Evolutionary conservation across 2,888 invertebrate species (phyloP), one percentile per base, ranked within the genome.

Genomic region (Phortica okadai): DNA sequence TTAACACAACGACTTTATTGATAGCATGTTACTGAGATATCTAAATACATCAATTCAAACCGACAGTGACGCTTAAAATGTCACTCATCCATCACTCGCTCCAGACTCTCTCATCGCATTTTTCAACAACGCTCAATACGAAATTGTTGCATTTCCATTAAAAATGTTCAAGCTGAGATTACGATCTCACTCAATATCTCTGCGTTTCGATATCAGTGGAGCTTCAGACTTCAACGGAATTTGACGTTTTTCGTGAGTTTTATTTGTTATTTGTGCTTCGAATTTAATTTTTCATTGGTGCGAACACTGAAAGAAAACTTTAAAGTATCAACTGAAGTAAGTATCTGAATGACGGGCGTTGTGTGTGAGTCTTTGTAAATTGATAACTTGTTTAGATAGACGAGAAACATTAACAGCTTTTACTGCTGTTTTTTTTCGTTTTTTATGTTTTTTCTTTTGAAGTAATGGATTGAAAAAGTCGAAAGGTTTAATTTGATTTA

Each of bases 31-130:
- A 14, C 21, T 21, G 21, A 50, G 14, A 50, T 50, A 50, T 50
- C 45, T 70, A 25, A 70, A 70, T 50, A 70, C 21, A 70, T 50
- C 45, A 21, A n/a, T 45, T 74, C 7, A 87, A 87, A 85, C 87
- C 85, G 82, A 84, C 86, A 81, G 74, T 50, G 74, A 21, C 78
- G 72, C 76, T 77, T 77, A 76, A 79, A 76, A 77, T 70, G 56
- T 33, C 69, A 10, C 44, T 41, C 69, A 62, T 56, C 75, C 10
- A 59, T 72, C 56, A 67, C 58, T 6, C 6, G n/a, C n/a, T 5
- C 7, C 50, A 74, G 76, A 76, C 21, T 21, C 21, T 21, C 21
- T 21, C 21, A 73, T 45, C 45, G 50, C 44, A 21, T 78, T 73
- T 74, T 42, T 33, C 59, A 59, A 42, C 16, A 42, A 58, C 59